Base-by-base conservation (phyloP, 1,140 invertebrate species). In the Scaptomyza graminum region DNA sequence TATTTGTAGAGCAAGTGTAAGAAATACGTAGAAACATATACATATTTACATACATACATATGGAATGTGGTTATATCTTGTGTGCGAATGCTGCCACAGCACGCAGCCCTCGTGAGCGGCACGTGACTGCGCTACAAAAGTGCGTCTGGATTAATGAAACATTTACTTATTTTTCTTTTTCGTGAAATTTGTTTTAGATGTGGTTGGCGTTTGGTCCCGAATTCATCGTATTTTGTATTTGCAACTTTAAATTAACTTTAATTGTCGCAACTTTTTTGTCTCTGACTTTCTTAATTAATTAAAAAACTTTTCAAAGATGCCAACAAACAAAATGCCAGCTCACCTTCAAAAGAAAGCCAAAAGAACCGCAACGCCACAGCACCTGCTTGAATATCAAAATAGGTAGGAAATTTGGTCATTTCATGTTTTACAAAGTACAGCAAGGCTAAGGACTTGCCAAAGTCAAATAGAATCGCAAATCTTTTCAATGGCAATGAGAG, bases 1-100 rank as follows among this genome's bases (percentile, higher is more conserved):
- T 88, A 85, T 85, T 85, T 85, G 82, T 81, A 61, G 37, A 87
- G 78, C 76, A 80, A 85, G 74, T 85, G 81, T 74, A 76, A 76
- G 68, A 70, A 83, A 83, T 60, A 76, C 54, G 18, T 22, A 22
- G 2, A 22, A 50, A 49, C 57, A 65, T 70, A 37, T 47, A 66
- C 47, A 65, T 22, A 62, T 37, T 55, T 41, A 22, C 18, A 22
- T 50, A 18, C 39, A 25, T 49, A 31, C 31, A 18, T 67, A 8
- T 64, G 55, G 55, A 28, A 57, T 72, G 46, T 71, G 60, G 50
- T 22, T 66, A 50, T 66, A 50, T 64, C 68, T 60, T 61, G 46
- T 39, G 49, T 37, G 74, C 49, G 37, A 80, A 73, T 66, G 64
- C 56, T 82, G 76, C 51, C 66, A 44, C 76, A 76, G 65, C 76